Evolutionary conservation across 1,140 invertebrate genomes (phyloP).

Genomic region (Sinella curviseta): DNA sequence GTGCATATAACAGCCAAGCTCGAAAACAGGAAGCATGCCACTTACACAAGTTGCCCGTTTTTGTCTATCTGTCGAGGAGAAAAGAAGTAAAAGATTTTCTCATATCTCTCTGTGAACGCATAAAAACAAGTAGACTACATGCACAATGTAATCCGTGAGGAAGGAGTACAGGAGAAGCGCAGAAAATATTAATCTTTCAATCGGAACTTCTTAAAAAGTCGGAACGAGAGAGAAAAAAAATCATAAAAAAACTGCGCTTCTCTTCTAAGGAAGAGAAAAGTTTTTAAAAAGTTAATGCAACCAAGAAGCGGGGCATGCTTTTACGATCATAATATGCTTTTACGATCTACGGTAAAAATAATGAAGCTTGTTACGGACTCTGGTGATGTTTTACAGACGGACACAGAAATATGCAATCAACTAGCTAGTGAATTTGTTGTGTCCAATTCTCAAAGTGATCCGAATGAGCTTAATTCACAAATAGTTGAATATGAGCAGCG

Average conservation of each 20-base stretch:
- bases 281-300: slow-evolving; percentile 13
- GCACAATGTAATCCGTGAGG: not conserved
- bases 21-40: slow-evolving; percentile 1
- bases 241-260: not conserved
- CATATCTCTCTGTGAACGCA: not conserved
- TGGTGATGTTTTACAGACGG: no score
- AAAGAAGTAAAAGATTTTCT: not conserved
- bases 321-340: not conserved
- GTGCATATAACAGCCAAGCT: not conserved
- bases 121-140: not conserved
- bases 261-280: not conserved
- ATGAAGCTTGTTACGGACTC: no score
- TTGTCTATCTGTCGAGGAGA: not conserved
- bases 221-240: not conserved
- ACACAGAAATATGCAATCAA: no score
- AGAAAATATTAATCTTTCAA: slow-evolving; percentile 18
- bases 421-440: no score
- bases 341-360: no score
- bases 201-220: not conserved
- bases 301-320: not conserved
- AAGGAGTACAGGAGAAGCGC: not conserved
- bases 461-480: no score
- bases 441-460: no score
- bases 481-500: no score
- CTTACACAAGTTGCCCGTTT: not conserved